Evolutionary conservation across 2,113 vertebrate species (phyloP).

Genomic region (Stomatorhinus ivindoensis): DNA sequence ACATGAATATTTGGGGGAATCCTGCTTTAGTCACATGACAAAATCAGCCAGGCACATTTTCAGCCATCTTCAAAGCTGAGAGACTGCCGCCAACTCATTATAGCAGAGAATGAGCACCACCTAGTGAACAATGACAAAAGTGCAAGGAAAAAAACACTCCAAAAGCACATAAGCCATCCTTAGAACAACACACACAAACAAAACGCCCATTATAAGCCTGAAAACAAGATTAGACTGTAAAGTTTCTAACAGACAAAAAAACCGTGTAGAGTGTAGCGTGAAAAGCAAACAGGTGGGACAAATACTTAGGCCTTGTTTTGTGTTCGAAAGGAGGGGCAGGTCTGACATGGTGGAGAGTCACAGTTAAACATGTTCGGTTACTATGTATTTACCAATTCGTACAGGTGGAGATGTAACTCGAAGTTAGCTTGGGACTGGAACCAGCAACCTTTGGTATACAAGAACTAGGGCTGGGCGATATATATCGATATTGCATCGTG

Average conservation of each 20-base stretch:
- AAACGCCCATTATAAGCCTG: background rate
- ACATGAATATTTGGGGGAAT: background rate
- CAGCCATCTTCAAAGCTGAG: background rate
- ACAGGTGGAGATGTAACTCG: background rate
- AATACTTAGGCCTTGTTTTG: background rate
- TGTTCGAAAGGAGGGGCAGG: background rate
- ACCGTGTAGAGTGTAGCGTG: background rate
- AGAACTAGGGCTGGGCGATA: too few relatives aligned
- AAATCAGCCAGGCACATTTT: background rate
- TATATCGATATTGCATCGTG: too few relatives aligned
- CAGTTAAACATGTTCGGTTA: background rate
- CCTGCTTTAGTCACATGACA: background rate
- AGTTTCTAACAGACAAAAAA: background rate
- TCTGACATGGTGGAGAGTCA: background rate
- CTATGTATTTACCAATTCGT: background rate
- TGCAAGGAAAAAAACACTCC: background rate
- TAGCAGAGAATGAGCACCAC: slow-evolving; percentile 1
- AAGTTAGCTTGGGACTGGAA: background rate
- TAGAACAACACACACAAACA: background rate
- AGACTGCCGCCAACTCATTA: background rate
- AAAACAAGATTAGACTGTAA: background rate
- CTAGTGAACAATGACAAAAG: slow-evolving; percentile 15
- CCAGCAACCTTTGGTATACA: background rate
- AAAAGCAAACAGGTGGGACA: background rate
- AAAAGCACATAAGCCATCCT: background rate